These are phyloP conservation scores for Lamproptera curius DNA, from an alignment of 2,888 invertebrate genomes.

Conservation along the genomic window DNA sequence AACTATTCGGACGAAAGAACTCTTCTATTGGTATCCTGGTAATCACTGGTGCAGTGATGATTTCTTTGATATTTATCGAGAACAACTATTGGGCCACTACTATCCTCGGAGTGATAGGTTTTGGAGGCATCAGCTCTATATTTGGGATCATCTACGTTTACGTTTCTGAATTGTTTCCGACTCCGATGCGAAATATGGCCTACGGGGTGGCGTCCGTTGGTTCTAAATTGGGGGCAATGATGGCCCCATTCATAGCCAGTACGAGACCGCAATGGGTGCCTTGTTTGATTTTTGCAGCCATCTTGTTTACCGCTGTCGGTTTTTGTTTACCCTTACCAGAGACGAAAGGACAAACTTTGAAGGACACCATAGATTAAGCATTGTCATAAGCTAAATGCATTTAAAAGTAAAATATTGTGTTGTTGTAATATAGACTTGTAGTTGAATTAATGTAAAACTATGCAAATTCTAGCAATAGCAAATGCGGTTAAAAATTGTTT, in stretches of 20 bases:
- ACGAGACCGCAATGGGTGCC: slow-evolving; percentile 44
- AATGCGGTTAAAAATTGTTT: too few relatives aligned
- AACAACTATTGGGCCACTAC: slow-evolving; percentile 35
- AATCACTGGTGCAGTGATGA: slow-evolving; percentile 35
- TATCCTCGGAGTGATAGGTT: slow-evolving; percentile 36
- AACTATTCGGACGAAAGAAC: slow-evolving; percentile 36
- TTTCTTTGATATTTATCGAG: slow-evolving; percentile 35
- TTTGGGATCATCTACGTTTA: slow-evolving; percentile 40
- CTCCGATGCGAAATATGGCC: slow-evolving; percentile 50
- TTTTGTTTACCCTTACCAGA: slow-evolving; percentile 46
- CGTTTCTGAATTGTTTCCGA: slow-evolving; percentile 50
- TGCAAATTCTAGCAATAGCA: too few relatives aligned
- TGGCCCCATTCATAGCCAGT: slow-evolving; percentile 47
- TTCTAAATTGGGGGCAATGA: slow-evolving; percentile 45
- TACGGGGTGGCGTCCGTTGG: slow-evolving; percentile 41
- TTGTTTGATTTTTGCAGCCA: slow-evolving; percentile 40
- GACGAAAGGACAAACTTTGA: slow-evolving; percentile 47
- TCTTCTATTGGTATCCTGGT: slow-evolving; percentile 30
- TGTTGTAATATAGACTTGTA: too few relatives aligned
- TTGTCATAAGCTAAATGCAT: too few relatives aligned
- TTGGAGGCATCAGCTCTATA: slow-evolving; percentile 27
- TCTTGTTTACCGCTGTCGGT: slow-evolving; percentile 41
- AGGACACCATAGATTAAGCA: slow-evolving; percentile 39
- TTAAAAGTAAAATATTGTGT: too few relatives aligned
- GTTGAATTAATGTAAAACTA: too few relatives aligned